Evolutionary conservation across 2,797 vertebrate species (phyloP).

Genomic region (Onychomys torridus): DNA sequence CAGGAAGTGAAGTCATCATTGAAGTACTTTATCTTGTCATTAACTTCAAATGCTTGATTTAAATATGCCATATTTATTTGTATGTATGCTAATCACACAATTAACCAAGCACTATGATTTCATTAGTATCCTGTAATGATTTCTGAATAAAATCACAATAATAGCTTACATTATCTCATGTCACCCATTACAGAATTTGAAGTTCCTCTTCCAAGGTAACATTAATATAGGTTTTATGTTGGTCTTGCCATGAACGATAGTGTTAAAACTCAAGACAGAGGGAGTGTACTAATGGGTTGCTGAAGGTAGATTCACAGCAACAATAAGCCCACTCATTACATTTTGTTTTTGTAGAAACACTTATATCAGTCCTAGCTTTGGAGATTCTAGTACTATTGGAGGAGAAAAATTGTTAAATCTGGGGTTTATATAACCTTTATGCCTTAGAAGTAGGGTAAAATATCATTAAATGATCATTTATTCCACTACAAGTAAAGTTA

Average conservation of each 20-base stretch:
- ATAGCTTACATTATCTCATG: not conserved
- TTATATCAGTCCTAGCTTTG: not conserved
- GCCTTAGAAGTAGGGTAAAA: constrained; percentile 45
- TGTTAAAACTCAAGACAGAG: constrained; percentile 13
- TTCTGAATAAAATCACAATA: constrained; percentile 17
- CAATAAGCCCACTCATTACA: not conserved
- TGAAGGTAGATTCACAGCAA: not conserved
- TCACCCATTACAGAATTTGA: constrained; percentile 27
- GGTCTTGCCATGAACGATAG: constrained; percentile 58
- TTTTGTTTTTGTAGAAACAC: not conserved
- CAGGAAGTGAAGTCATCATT: not conserved
- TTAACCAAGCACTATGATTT: constrained; percentile 11
- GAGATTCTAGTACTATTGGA: not conserved
- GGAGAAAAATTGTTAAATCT: not conserved
- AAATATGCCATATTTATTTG: not conserved
- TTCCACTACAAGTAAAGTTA: constrained; percentile 44
- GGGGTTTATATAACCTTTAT: not conserved
- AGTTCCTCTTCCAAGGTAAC: constrained; percentile 41
- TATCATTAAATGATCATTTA: not conserved
- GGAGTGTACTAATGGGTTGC: constrained; percentile 41
- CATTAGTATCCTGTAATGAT: constrained; percentile 6
- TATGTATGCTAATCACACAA: not conserved
- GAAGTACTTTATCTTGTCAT: not conserved
- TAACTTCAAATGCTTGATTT: not conserved
- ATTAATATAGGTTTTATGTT: not conserved